Base-by-base conservation (phyloP, 2,113 vertebrate species). In the Thomomys bottae region DNA sequence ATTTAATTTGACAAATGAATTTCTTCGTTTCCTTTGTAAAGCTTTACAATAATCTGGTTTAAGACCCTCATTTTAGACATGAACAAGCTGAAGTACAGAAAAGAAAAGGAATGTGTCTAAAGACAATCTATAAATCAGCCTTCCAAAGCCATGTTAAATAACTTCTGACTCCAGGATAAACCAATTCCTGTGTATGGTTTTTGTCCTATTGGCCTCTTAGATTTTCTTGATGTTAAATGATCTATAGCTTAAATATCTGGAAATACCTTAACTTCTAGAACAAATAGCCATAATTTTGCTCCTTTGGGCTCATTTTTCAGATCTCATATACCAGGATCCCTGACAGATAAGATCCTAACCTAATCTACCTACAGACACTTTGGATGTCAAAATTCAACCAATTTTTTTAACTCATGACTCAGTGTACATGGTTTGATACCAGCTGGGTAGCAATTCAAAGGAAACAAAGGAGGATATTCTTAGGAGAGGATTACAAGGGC, bases 281-380 rank as follows among this genome's bases (percentile, higher is more conserved):
- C 10, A 61, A 57, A n/a, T 57, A 11, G 10, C 32, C 73, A 42
- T 24, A 17, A 36, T 85, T 32, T 67, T 87, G 57, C 10, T 87
- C 20, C 68, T 34, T 87, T 78, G 32, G 70, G 59, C 11, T 71
- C 15, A 68, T 85, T 84, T 26, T 78, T 32, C 45, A 91, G 24
- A 11, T 30, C n/a, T 77, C 2, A 9, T 9, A 4, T 49, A 67
- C 32, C 5, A 63, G 67, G 6, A 88, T 9, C 30, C 26, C 67
- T 88, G 75, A 81, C 10, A 82, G 82, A 23, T 23, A 89, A 80
- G 40, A 82, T 67, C 32, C 30, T 79, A 66, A 94, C 63, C 26
- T 61, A 34, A 40, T 24, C 5, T 20, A 81, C 54, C 42, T 63
- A 45, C 57, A 90, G 2, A 93, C 76, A 6, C 26, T 83, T 87